phyloP scores from a whole-genome alignment of 2,113 vertebrate species.

The Corvus cornix region DNA sequence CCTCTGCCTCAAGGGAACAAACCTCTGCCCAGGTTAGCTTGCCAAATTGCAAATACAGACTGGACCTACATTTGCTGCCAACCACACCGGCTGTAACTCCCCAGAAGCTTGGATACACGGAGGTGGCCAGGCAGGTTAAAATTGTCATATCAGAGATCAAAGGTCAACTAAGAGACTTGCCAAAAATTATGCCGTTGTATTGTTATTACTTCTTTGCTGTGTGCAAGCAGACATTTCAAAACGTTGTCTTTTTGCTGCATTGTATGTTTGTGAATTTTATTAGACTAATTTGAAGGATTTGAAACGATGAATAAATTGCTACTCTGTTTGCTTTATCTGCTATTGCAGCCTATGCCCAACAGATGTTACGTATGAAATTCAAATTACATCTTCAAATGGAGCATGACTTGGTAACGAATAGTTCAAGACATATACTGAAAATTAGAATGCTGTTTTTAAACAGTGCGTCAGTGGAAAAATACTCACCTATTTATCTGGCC shows the following conservation, averaged over 20 bases:
- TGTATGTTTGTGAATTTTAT: constrained; percentile 56
- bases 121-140: background rate
- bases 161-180: background rate
- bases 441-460: constrained; percentile 62
- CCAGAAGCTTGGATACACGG: background rate
- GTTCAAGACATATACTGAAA: constrained; percentile 66
- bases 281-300: constrained; percentile 61
- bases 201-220: background rate
- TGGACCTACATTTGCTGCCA: background rate
- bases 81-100: background rate
- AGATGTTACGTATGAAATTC: constrained; percentile 77
- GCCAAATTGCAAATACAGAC: background rate
- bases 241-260: constrained; percentile 7
- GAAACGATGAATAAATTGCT: constrained; percentile 68
- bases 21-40: background rate
- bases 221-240: background rate
- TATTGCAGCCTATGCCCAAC: constrained; percentile 64
- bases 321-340: constrained; percentile 63
- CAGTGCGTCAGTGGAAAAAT: constrained; percentile 58
- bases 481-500: constrained; percentile 82
- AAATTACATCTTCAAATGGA: constrained; percentile 73
- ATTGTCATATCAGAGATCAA: background rate
- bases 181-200: background rate
- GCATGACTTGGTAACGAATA: constrained; percentile 73
- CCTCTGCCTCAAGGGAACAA: background rate